These are phyloP conservation scores for Raja brachyura DNA, from an alignment of 2,113 vertebrate species.

Conservation along the genomic window DNA sequence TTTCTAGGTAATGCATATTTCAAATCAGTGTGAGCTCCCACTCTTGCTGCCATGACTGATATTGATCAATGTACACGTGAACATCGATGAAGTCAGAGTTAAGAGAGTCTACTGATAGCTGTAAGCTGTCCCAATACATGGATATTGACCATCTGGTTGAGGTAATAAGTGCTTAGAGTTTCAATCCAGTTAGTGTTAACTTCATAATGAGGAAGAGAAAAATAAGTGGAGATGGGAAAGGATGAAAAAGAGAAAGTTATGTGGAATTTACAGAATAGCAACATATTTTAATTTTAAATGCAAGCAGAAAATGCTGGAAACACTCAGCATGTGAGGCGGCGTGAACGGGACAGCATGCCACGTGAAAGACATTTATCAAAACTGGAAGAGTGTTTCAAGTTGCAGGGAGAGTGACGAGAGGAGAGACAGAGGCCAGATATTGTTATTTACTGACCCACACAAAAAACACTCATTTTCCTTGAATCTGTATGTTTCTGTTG, in stretches of 20 bases:
- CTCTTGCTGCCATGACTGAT: neutral
- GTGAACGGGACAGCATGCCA: too few species aligned
- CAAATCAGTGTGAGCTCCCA: neutral
- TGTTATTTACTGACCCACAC: neutral
- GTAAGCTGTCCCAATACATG: neutral
- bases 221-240: neutral
- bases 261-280: neutral
- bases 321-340: too few species aligned
- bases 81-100: neutral
- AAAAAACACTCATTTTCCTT: constrained; percentile 7
- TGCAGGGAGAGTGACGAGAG: too few species aligned
- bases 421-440: neutral
- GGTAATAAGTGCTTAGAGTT: too few species aligned
- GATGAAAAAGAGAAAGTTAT: neutral
- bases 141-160: neutral
- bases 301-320: too few species aligned
- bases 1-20: neutral
- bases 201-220: too few species aligned
- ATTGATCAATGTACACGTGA: neutral
- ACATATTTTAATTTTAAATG: neutral
- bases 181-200: too few species aligned
- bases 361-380: too few species aligned
- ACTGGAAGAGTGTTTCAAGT: too few species aligned
- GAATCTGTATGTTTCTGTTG: constrained; percentile 1
- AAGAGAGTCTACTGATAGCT: neutral